Evolutionary conservation across 2,113 vertebrate species (phyloP).

Genomic region (Nesoenas mayeri): DNA sequence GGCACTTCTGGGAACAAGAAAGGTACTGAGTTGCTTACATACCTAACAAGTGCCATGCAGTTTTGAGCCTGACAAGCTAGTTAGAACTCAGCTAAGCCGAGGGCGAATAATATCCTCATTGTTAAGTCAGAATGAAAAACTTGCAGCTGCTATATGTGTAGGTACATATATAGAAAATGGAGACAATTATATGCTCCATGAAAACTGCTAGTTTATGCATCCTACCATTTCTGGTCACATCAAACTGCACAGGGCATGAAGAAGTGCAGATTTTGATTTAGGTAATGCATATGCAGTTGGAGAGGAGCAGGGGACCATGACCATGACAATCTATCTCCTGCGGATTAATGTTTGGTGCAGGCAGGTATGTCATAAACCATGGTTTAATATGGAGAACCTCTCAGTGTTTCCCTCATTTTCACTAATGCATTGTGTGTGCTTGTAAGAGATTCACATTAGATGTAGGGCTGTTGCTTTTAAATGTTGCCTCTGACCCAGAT

Average conservation of each 20-base stretch:
- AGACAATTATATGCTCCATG: conserved; percentile 48
- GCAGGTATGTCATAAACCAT: conserved; percentile 78
- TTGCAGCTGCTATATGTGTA: conserved; percentile 65
- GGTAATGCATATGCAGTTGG: conserved; percentile 68
- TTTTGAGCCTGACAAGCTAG: conserved; percentile 54
- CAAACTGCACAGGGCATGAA: conserved; percentile 59
- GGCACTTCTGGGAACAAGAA: conserved; percentile 71
- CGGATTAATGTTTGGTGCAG: conserved; percentile 75
- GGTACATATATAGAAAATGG: conserved; percentile 64
- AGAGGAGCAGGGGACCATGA: conserved; percentile 69
- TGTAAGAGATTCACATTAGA: conserved; percentile 60
- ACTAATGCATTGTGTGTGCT: conserved; percentile 65
- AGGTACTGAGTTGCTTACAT: conserved; percentile 61
- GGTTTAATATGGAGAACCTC: conserved; percentile 52
- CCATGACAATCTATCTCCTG: conserved; percentile 72
- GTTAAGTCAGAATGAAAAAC: conserved; percentile 64
- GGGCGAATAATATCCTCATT: conserved; percentile 69
- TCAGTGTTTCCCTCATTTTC: conserved; percentile 45
- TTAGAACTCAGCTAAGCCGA: conserved; percentile 25
- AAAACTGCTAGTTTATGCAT: conserved; percentile 56
- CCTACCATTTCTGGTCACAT: conserved; percentile 59
- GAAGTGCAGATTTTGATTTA: conserved; percentile 76
- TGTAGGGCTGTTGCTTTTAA: conserved; percentile 73
- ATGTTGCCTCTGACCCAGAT: conserved; percentile 78
- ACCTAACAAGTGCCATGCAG: conserved; percentile 38